phyloP scores from a whole-genome alignment of 2,888 invertebrate genomes.

The Tipula confusa region DNA sequence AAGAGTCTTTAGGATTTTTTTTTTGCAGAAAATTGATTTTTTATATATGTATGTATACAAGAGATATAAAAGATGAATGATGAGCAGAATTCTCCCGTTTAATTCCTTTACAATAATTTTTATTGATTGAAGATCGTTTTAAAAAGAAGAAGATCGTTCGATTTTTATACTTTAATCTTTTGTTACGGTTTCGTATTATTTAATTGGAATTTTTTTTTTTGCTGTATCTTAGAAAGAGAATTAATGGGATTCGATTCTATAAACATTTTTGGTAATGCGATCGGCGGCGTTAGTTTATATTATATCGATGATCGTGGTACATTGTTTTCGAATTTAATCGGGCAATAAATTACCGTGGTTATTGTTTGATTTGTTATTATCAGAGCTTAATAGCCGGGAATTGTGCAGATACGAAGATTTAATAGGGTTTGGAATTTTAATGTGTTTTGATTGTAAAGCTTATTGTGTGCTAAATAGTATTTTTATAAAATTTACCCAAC shows the following conservation, averaged over 20 bases:
- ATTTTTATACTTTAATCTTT: slow-evolving; percentile 25
- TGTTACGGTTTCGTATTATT: not conserved
- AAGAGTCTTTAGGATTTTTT: not conserved
- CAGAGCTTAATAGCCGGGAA: too few species aligned
- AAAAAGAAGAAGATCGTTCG: not conserved
- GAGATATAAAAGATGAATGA: not conserved
- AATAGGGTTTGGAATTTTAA: not conserved
- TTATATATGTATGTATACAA: not conserved
- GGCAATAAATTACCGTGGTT: not conserved
- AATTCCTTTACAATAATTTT: not conserved
- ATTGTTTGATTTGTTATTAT: not conserved
- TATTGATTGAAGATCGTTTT: not conserved
- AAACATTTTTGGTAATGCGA: not conserved
- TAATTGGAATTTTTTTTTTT: not conserved
- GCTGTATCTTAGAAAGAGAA: not conserved
- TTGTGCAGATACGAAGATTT: not conserved
- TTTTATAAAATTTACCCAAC: too few species aligned
- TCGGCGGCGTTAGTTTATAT: not conserved
- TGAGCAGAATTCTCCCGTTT: not conserved
- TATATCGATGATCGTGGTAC: not conserved
- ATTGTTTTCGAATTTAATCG: not conserved
- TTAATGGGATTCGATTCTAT: not conserved
- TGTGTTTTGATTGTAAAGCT: not conserved
- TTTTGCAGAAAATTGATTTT: slow-evolving; percentile 12
- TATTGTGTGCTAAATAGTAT: too few species aligned